phyloP scores from a whole-genome alignment of 1,140 invertebrate genomes.

The Cydia strobilella region DNA sequence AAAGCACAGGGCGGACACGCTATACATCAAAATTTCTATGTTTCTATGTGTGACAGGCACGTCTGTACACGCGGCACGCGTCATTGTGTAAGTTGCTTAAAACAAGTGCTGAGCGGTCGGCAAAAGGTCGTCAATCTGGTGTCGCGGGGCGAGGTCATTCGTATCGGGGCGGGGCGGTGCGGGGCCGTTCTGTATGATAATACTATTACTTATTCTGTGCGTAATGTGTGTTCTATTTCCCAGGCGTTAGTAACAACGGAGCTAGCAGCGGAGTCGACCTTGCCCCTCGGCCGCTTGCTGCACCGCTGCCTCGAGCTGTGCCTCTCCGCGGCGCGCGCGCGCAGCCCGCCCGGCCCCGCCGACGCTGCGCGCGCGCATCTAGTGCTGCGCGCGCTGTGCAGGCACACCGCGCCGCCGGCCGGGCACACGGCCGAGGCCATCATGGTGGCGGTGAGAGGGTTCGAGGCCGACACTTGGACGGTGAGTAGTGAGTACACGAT shows the following conservation, averaged over 20 bases:
- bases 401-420: slow-evolving; percentile 84
- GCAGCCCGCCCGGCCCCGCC: background rate
- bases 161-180: no score
- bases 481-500: no score
- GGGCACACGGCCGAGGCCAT: slow-evolving; percentile 72
- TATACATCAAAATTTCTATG: no score
- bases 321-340: slow-evolving; percentile 59
- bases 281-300: slow-evolving; percentile 40
- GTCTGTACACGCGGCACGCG: no score
- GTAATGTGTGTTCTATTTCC: slow-evolving; percentile 43
- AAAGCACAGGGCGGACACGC: no score
- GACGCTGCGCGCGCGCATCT: slow-evolving; percentile 86
- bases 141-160: no score
- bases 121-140: no score
- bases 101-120: no score
- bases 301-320: slow-evolving; percentile 80
- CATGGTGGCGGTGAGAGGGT: slow-evolving; percentile 89
- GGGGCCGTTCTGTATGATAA: no score
- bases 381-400: slow-evolving; percentile 88
- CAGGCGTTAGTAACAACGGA: slow-evolving; percentile 88
- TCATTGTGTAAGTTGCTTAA: no score
- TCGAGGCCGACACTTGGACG: slow-evolving; percentile 88
- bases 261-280: slow-evolving; percentile 66
- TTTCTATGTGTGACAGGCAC: no score
- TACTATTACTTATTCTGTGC: no score